Evolutionary conservation across 1,140 invertebrate species (phyloP).

Genomic region (Drosophila ananassae): DNA sequence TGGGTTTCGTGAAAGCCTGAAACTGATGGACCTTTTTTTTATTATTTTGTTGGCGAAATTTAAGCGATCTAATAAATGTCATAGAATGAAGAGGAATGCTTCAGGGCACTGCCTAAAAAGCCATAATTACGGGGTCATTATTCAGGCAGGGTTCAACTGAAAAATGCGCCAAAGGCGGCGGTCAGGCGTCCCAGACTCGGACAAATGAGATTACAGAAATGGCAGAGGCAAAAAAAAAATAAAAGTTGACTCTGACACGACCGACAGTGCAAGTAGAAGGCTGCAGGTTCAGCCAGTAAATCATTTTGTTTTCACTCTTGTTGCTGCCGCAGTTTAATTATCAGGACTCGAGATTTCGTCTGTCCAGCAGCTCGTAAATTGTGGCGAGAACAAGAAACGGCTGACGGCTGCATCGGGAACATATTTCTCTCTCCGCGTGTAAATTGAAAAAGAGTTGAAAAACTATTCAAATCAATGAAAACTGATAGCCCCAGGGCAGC

Average conservation of each 20-base stretch:
- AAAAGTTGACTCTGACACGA: conserved; percentile 48
- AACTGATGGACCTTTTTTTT: not conserved
- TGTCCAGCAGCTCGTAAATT: conserved; percentile 69
- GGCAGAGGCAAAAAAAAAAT: conserved; percentile 26
- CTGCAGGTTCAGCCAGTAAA: conserved; percentile 54
- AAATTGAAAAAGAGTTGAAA: conserved; percentile 66
- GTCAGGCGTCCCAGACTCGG: conserved; percentile 9
- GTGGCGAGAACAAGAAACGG: conserved; percentile 56
- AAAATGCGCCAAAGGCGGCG: not conserved
- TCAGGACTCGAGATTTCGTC: conserved; percentile 68
- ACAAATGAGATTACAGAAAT: conserved; percentile 41
- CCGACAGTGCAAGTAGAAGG: conserved; percentile 10
- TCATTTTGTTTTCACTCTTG: conserved; percentile 74
- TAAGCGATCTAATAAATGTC: conserved; percentile 22
- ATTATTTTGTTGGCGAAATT: conserved; percentile 6
- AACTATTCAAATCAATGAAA: conserved; percentile 80
- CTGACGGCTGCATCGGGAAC: conserved; percentile 42
- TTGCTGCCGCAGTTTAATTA: conserved; percentile 72
- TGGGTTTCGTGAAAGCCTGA: conserved; percentile 9
- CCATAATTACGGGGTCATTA: conserved; percentile 45
- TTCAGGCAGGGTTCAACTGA: conserved; percentile 18
- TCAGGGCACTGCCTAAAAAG: conserved; percentile 14
- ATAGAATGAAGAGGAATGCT: not conserved
- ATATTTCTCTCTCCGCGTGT: conserved; percentile 49
- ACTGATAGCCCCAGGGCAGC: conserved; percentile 69